A percentile compares a stretch with the other conserved stretches of the same genome.
phyloP scores from a whole-genome alignment of 2,888 invertebrate species.

The Drosophila atroscutellata region DNA sequence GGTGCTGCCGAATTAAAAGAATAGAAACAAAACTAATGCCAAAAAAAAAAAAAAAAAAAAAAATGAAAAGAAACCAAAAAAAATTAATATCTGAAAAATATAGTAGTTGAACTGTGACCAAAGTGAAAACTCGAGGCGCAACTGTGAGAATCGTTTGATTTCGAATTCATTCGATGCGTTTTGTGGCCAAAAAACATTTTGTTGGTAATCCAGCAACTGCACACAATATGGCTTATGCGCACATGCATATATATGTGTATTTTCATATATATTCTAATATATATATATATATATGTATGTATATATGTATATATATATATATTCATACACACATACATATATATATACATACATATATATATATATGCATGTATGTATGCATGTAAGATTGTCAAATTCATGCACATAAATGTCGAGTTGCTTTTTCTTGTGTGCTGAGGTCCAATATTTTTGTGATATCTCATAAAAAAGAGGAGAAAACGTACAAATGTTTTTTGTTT shows the following conservation, averaged over 20 bases:
- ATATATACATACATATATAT: background rate
- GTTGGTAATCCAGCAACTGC: conserved; percentile 32
- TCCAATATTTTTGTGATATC: conserved; percentile 42
- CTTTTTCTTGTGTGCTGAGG: conserved; percentile 46
- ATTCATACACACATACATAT: conserved; percentile 1
- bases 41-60: conserved; percentile 15
- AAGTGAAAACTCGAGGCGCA: conserved; percentile 43
- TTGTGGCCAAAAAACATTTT: conserved; percentile 40
- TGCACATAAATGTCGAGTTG: conserved; percentile 26
- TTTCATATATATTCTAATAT: conserved; percentile 6
- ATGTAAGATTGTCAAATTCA: conserved; percentile 9
- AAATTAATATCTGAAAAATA: background rate
- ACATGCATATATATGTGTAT: conserved; percentile 5
- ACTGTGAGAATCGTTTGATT: conserved; percentile 68
- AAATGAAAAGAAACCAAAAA: conserved; percentile 6
- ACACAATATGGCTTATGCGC: conserved; percentile 17
- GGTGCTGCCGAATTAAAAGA: conserved; percentile 49
- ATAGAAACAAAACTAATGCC: conserved; percentile 38
- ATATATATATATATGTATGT: background rate
- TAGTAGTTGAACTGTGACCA: conserved; percentile 20
- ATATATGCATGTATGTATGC: conserved; percentile 8
- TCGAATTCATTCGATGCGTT: conserved; percentile 55
- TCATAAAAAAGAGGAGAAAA: conserved; percentile 19
- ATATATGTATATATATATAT: background rate
- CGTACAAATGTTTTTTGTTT: conserved; percentile 73